Conservation (phyloP, 2,888 invertebrate genomes). For the Calliscelio sp. region DNA sequence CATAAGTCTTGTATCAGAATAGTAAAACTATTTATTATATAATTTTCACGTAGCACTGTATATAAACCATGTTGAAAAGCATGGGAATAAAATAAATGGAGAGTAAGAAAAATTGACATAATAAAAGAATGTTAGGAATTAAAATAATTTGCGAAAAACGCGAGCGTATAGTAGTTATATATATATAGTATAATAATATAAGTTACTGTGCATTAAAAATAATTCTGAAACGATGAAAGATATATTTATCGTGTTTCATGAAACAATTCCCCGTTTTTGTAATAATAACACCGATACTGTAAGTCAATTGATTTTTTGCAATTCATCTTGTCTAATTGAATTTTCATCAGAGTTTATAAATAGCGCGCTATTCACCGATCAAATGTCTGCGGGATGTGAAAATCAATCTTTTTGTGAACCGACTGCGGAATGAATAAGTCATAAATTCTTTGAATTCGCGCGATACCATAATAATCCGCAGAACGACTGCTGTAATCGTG, state of each 20-base stretch:
- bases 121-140: not conserved
- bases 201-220: too few species aligned
- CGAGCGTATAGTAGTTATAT: too few species aligned
- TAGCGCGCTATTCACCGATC: not conserved
- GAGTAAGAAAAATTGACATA: not conserved
- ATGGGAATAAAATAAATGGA: conserved; percentile 43
- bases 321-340: too few species aligned
- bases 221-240: too few species aligned
- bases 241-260: too few species aligned
- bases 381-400: conserved; percentile 26
- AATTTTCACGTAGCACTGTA: conserved; percentile 38
- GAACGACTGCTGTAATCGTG: not conserved
- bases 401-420: conserved; percentile 30
- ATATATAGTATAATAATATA: too few species aligned
- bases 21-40: conserved; percentile 63
- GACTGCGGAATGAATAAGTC: conserved; percentile 20
- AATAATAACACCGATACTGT: too few species aligned
- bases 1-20: conserved; percentile 37
- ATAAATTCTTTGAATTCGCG: conserved; percentile 36
- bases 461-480: conserved; percentile 30
- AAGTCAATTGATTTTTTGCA: too few species aligned
- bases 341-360: too few species aligned
- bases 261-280: too few species aligned
- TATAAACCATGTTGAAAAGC: not conserved
- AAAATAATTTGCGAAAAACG: too few species aligned